These are phyloP conservation scores for Buphagus erythrorhynchus DNA, from an alignment of 2,797 vertebrate species.

Conservation along the genomic window DNA sequence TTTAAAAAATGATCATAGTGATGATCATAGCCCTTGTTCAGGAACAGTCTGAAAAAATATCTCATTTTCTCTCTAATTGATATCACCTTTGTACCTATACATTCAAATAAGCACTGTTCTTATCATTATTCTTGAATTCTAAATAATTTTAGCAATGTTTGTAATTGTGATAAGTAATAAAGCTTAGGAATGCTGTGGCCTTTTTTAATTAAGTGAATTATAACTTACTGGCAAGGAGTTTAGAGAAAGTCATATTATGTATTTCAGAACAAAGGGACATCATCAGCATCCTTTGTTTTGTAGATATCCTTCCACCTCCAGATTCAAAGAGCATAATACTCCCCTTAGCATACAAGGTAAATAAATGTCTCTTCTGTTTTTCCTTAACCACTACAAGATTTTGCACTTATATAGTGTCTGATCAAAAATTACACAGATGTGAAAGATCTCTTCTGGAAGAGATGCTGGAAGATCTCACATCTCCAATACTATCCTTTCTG, in stretches of 20 bases:
- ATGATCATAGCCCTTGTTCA: neutral
- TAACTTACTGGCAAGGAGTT: neutral
- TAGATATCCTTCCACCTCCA: neutral
- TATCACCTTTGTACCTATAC: neutral
- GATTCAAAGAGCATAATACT: neutral
- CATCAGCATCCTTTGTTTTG: neutral
- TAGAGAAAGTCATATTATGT: neutral
- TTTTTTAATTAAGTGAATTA: neutral
- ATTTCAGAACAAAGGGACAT: neutral
- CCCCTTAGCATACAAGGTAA: neutral
- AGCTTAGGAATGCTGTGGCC: neutral
- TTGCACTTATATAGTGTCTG: neutral
- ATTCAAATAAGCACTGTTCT: neutral
- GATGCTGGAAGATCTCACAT: neutral
- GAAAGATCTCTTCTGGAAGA: neutral
- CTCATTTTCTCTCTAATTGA: conserved; percentile 8
- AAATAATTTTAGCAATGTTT: neutral
- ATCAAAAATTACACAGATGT: neutral
- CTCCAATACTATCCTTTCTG: neutral
- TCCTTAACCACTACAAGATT: neutral
- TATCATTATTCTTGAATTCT: neutral
- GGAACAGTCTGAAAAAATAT: neutral
- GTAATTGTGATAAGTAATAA: neutral
- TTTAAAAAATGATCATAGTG: conserved; percentile 6
- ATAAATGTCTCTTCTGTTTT: neutral